Evolutionary conservation across 2,797 vertebrate genomes (phyloP).

Genomic region (Gadopsis bispinosus): DNA sequence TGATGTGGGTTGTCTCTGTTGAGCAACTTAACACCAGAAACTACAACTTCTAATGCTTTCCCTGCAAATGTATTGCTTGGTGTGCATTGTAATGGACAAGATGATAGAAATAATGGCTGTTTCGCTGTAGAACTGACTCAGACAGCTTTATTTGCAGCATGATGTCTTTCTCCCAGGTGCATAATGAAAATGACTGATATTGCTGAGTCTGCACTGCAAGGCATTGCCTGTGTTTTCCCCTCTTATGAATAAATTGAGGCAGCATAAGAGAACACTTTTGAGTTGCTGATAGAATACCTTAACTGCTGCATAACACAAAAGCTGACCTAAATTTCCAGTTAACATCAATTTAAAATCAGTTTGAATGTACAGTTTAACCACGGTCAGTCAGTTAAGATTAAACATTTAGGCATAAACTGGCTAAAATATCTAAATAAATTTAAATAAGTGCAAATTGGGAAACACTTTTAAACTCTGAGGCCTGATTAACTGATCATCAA

Average conservation of each 20-base stretch:
- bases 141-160: slow-evolving; percentile 49
- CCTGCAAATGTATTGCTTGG: slow-evolving; percentile 15
- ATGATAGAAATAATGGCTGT: slow-evolving; percentile 20
- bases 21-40: slow-evolving; percentile 1
- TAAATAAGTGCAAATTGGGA: neutral
- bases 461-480: neutral
- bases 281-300: slow-evolving; percentile 13
- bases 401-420: neutral
- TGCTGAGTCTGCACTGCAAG: slow-evolving; percentile 52
- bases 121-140: slow-evolving; percentile 1
- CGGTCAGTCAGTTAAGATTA: slow-evolving; percentile 10
- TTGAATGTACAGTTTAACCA: slow-evolving; percentile 2
- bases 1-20: slow-evolving; percentile 5
- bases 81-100: slow-evolving; percentile 8
- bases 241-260: slow-evolving; percentile 42
- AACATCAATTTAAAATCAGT: slow-evolving; percentile 9
- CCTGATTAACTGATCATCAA: neutral
- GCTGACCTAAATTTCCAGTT: slow-evolving; percentile 11
- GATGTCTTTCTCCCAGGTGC: slow-evolving; percentile 37
- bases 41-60: slow-evolving; percentile 4
- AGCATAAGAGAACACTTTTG: slow-evolving; percentile 21
- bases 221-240: slow-evolving; percentile 16
- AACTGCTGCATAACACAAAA: slow-evolving; percentile 8
- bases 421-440: neutral
- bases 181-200: slow-evolving; percentile 56